Base-by-base conservation (phyloP, 2,113 vertebrate species). In the Lanius collurio region DNA sequence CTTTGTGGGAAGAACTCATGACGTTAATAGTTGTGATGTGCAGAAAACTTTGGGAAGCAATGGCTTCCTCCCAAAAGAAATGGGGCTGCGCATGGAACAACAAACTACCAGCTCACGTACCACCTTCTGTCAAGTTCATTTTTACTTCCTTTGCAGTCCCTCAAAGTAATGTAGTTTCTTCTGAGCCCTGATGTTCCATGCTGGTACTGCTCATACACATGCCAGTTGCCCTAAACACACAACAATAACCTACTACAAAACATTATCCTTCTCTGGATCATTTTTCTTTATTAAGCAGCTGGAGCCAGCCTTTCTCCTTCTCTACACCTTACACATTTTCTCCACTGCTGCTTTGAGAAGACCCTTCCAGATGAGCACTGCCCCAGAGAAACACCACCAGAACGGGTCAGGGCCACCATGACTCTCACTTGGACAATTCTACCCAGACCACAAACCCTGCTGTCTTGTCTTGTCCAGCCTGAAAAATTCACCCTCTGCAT, bases 351-450 rank as follows among this genome's bases (percentile, higher is more conserved):
- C 37, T 87, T 37, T 3, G 5, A 71, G 28, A 21, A 42, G 27
- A 35, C 4, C 9, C 6, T 62, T n/a, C 50, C 15, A 64, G 17
- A 39, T 3, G 24, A 71, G 35, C 52, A 59, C 18, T 11, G 35
- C 18, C 8, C 9, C 2, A 1, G 17, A 57, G 16, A 79, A 35
- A 62, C 10, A 67, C 14, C 20, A 70, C 7, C 0, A 1, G 11
- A 2, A 22, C 35, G 28, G 4, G 4, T 11, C 35, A 84, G 5
- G 14, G 35, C 6, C 9, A 18, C 5, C 8, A 7, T 2, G 0
- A 27, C 22, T 62, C 31, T 14, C 3, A 11, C 12, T 44, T 16
- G 17, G 33, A 28, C 5, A 78, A 31, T 26, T 62, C 35, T 28
- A 80, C 13, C 4, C 37, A 55, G 11, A 76, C 5, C 13, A 76